Conservation (phyloP, 2,113 vertebrate species). For the Pteronura brasiliensis region DNA sequence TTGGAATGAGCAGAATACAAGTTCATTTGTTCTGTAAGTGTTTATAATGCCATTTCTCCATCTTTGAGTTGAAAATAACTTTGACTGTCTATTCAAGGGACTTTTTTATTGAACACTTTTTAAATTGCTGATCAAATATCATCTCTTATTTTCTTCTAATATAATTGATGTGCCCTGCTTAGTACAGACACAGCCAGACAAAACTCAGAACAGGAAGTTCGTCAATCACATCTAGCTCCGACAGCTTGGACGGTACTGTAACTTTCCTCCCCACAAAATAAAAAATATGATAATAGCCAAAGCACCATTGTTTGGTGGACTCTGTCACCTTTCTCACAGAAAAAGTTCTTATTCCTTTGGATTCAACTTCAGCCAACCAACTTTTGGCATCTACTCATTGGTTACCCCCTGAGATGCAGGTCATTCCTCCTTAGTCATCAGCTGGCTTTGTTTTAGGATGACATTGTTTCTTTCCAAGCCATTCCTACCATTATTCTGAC, state of each 20-base stretch:
- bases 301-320: neutral
- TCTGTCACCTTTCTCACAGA: neutral
- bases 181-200: neutral
- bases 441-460: neutral
- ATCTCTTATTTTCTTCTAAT: neutral
- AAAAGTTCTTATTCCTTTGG: neutral
- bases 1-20: conserved; percentile 30
- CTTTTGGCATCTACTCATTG: neutral
- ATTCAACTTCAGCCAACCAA: neutral
- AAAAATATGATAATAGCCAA: neutral
- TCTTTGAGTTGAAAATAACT: conserved; percentile 53
- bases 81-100: neutral
- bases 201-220: neutral
- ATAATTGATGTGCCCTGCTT: neutral
- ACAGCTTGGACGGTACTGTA: neutral
- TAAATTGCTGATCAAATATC: neutral
- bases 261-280: neutral
- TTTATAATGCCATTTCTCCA: conserved; percentile 50
- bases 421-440: neutral
- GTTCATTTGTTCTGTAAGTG: conserved; percentile 48
- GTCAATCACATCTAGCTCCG: neutral
- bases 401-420: fast-evolving
- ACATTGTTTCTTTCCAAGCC: neutral
- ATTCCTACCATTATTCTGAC: neutral
- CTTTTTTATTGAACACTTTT: neutral